Evolutionary conservation across 2,113 vertebrate genomes (phyloP).

Genomic region (Eira barbara): DNA sequence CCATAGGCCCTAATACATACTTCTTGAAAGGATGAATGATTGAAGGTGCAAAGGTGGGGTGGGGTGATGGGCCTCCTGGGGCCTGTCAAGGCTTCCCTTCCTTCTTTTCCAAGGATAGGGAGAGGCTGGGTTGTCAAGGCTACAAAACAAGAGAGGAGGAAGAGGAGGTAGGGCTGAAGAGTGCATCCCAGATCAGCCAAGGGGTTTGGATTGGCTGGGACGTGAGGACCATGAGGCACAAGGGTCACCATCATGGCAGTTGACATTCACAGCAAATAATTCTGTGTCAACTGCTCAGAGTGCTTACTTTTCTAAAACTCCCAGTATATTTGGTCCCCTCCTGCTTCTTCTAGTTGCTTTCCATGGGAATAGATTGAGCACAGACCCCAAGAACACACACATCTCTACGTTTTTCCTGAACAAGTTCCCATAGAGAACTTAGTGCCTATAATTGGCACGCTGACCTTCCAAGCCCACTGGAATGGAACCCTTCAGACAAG

Average conservation of each 20-base stretch:
- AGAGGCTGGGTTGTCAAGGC: neutral
- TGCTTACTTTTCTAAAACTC: neutral
- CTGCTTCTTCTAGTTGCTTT: neutral
- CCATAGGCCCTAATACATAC: neutral
- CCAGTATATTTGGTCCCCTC: neutral
- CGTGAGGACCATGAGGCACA: neutral
- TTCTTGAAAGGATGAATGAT: neutral
- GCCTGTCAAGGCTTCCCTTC: neutral
- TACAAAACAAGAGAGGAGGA: neutral
- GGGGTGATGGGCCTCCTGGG: neutral
- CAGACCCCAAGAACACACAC: no score
- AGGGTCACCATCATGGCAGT: neutral
- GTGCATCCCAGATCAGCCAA: neutral
- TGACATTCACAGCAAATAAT: neutral
- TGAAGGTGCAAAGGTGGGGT: neutral
- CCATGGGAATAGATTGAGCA: neutral
- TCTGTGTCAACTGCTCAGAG: neutral
- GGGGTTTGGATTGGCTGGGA: neutral
- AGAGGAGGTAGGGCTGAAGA: neutral
- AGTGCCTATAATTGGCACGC: neutral
- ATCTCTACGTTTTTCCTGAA: neutral
- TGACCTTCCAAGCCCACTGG: neutral
- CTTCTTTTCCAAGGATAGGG: neutral
- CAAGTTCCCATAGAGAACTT: neutral
- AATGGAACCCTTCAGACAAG: neutral